Base-by-base conservation (phyloP, 2,888 invertebrate species). In the Troilus luridus region DNA sequence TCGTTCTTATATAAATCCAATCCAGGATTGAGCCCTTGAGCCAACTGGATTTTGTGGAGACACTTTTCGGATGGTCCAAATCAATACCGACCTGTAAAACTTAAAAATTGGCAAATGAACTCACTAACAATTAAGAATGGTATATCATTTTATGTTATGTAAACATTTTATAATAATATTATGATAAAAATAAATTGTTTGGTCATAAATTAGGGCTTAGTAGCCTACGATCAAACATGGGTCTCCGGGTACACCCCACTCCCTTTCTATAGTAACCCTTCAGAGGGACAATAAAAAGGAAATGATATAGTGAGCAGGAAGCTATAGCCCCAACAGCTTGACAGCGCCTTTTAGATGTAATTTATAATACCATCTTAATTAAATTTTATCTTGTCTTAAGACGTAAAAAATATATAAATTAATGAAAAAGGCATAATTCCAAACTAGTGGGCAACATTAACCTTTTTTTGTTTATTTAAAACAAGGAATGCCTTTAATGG, bases 251-350 rank as follows among this genome's bases (percentile, higher is more conserved):
- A n/a, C 7, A 10, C 41, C 72, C 41, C 41, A 19, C 17, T 27
- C 41, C 17, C 72, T 41, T 77, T 41, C 19, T 7, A 27, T 17
- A 41, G 41, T 77, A 77, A 77, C 72, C 72, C 72, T 77, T 77
- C 72, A 7, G 72, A 77, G 12, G 72, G 8, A 41, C 72, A 77
- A 77, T 77, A 77, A 77, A 67, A 77, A 77, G 6, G 41, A 17
- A 14, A 77, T 77, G 72, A 77, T 77, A 77, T 77, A 77, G 12
- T 41, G 72, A 77, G 19, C 17, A 77, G 27, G 72, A 77, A 77
- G 72, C 67, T 67, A 24, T 67, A 24, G 24, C 67, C n/a, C n/a
- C 14, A 6, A 12, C 72, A 17, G 41, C 41, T 9, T 41, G 12
- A 12, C 72, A 19, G 17, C 19, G 19, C 41, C 27, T 77, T 9